Conservation (phyloP, 2,888 invertebrate species). For the Eupeodes latifasciatus region DNA sequence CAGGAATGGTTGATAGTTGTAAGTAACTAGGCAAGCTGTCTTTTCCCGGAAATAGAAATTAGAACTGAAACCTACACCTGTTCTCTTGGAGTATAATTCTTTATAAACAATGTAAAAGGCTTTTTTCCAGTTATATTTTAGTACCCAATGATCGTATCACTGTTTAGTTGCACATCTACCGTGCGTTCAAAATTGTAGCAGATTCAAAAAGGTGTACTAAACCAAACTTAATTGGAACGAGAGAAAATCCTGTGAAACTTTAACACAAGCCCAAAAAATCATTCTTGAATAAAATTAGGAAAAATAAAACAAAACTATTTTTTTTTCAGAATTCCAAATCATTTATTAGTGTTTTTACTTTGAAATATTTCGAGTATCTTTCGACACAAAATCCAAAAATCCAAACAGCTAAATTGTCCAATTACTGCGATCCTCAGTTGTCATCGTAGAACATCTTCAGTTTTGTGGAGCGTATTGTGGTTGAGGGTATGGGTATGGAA, state of each 20-base stretch:
- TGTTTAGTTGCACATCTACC: too few relatives aligned
- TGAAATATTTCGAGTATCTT: not conserved
- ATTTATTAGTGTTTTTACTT: not conserved
- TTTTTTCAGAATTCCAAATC: not conserved
- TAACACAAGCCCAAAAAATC: not conserved
- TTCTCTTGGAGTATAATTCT: too few relatives aligned
- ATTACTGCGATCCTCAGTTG: not conserved
- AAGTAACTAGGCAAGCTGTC: too few relatives aligned
- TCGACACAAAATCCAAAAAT: not conserved
- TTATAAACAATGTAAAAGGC: too few relatives aligned
- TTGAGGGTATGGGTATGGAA: constrained; percentile 20
- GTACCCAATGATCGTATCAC: too few relatives aligned
- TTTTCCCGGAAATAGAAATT: too few relatives aligned
- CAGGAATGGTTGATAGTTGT: too few relatives aligned
- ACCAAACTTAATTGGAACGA: too few relatives aligned
- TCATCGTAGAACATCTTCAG: not conserved
- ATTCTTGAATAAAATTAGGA: not conserved
- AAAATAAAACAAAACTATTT: not conserved
- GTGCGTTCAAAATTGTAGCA: too few relatives aligned
- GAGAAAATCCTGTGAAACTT: not conserved
- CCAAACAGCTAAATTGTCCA: not conserved
- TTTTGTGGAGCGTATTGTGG: constrained; percentile 35
- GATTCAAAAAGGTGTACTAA: too few relatives aligned
- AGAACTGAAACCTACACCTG: too few relatives aligned
- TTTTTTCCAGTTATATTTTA: too few relatives aligned